These are phyloP conservation scores for Petrocephalus microphthalmus DNA, from an alignment of 2,113 vertebrate genomes.

Conservation along the genomic window DNA sequence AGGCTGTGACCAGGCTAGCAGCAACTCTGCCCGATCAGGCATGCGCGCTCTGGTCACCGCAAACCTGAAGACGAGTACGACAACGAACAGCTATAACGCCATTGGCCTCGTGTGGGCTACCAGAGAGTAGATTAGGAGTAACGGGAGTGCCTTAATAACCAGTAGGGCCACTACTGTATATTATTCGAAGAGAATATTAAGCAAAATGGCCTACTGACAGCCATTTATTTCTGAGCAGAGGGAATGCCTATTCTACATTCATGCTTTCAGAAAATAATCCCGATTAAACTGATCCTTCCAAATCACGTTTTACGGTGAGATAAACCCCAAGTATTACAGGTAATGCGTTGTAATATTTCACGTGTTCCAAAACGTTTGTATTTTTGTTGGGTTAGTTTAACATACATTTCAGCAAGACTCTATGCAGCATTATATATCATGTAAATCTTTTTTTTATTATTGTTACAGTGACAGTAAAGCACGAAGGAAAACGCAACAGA, in stretches of 20 bases:
- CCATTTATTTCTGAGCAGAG: not conserved
- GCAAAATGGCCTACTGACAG: not conserved
- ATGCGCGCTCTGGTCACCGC: not conserved
- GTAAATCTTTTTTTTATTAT: not conserved
- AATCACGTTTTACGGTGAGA: not conserved
- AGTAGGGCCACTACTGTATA: not conserved
- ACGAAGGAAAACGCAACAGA: not conserved
- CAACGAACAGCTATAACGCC: not conserved
- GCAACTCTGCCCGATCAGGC: slow-evolving; percentile 9
- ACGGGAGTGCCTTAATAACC: not conserved
- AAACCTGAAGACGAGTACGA: not conserved
- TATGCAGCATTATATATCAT: not conserved
- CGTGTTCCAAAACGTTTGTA: not conserved
- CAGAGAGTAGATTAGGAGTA: not conserved
- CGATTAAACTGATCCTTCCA: not conserved
- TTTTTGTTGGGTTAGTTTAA: not conserved
- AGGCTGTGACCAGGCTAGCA: slow-evolving; percentile 27
- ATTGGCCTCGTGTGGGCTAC: not conserved
- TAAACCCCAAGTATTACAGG: not conserved
- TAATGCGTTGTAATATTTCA: not conserved
- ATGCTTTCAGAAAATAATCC: not conserved
- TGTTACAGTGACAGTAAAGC: not conserved
- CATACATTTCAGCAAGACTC: not conserved
- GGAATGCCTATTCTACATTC: not conserved
- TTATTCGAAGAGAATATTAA: not conserved